phyloP scores from a whole-genome alignment of 2,888 invertebrate genomes.

The Mesorhabditis spiculigera region DNA sequence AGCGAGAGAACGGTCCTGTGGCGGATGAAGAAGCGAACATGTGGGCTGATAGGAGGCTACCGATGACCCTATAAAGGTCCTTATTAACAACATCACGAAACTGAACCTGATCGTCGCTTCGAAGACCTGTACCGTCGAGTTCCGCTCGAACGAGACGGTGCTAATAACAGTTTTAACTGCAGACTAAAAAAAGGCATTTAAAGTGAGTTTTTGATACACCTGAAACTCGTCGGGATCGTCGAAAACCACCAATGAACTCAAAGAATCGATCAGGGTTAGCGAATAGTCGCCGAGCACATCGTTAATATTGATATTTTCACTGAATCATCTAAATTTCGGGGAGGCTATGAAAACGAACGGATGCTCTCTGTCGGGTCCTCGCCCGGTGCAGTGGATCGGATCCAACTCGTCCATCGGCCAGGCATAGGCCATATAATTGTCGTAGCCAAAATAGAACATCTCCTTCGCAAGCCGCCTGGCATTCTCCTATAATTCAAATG shows the following conservation, averaged over 20 bases:
- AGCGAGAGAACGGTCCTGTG: conserved; percentile 64
- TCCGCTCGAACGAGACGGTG: conserved; percentile 67
- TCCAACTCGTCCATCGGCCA: conserved; percentile 69
- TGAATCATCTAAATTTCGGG: conserved; percentile 52
- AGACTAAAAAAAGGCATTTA: conserved; percentile 43
- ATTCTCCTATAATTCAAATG: conserved; percentile 17
- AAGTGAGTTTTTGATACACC: not conserved
- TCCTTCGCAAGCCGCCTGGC: conserved; percentile 40
- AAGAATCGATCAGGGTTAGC: conserved; percentile 67
- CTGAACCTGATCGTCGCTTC: conserved; percentile 68
- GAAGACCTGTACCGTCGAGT: conserved; percentile 69
- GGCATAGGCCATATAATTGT: conserved; percentile 69
- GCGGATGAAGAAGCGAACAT: conserved; percentile 65
- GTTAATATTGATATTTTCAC: conserved; percentile 70
- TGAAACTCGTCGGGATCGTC: not conserved
- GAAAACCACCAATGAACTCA: conserved; percentile 66
- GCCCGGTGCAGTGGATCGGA: conserved; percentile 68
- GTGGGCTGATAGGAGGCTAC: conserved; percentile 68
- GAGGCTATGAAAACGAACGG: conserved; percentile 62
- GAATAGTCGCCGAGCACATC: conserved; percentile 70
- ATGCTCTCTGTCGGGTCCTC: conserved; percentile 68
- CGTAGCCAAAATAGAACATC: conserved; percentile 58
- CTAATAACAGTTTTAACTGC: conserved; percentile 66
- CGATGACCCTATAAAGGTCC: conserved; percentile 63
- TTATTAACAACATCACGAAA: not conserved